Percentiles rank a stretch among this genome's conserved stretches.
Conservation (phyloP, 2,797 vertebrate species). For the Agapornis canus region DNA sequence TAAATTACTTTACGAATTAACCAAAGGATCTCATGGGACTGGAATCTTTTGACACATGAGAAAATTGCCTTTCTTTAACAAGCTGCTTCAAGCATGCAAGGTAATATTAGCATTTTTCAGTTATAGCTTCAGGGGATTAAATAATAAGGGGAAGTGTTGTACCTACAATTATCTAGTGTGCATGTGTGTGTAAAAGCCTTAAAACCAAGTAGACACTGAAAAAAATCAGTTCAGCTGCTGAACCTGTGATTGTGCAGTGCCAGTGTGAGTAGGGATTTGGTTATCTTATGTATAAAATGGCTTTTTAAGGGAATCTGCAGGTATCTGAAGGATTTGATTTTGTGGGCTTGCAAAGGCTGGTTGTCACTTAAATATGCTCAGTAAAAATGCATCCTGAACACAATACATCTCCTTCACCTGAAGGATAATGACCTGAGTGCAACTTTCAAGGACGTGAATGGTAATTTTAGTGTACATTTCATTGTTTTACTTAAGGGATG, state of each 20-base stretch:
- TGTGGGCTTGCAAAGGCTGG: not conserved
- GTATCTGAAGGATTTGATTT: not conserved
- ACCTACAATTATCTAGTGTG: slow-evolving; percentile 27
- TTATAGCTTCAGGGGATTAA: slow-evolving; percentile 73
- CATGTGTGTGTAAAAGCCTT: slow-evolving; percentile 10
- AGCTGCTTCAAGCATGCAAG: slow-evolving; percentile 69
- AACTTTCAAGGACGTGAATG: not conserved
- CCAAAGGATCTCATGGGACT: slow-evolving; percentile 57
- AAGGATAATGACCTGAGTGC: not conserved
- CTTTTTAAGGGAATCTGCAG: not conserved
- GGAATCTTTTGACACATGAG: slow-evolving; percentile 61
- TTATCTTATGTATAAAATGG: not conserved
- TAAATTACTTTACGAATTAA: slow-evolving; percentile 64
- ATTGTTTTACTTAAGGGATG: not conserved
- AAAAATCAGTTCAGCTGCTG: not conserved
- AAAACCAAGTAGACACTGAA: not conserved
- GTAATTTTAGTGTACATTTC: not conserved
- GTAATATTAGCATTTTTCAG: slow-evolving; percentile 69
- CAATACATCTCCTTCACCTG: not conserved
- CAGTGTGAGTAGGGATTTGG: not conserved
- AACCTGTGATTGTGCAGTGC: slow-evolving; percentile 1
- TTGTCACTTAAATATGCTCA: not conserved
- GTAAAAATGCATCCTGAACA: not conserved
- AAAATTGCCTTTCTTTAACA: slow-evolving; percentile 71
- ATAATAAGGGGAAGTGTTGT: slow-evolving; percentile 67